Base-by-base conservation (phyloP, 53 echinoderm and acorn worm genomes). In the Apostichopus leukothele region DNA sequence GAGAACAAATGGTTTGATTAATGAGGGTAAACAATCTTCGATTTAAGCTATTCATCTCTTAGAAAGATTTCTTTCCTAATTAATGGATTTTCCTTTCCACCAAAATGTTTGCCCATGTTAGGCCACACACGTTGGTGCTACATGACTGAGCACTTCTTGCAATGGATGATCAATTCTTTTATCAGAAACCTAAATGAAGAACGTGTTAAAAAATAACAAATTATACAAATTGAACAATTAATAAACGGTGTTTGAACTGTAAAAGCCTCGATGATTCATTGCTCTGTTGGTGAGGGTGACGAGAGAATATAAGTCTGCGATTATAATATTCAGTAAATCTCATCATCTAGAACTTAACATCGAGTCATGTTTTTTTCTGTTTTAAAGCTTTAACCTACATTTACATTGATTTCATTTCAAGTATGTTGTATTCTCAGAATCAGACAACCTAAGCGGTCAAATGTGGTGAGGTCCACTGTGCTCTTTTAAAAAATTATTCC, bases 1-100 rank as follows among this genome's bases (percentile, higher is more conserved):
- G 16, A 52, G 79, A 79, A 53, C 79, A 79, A 79, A 51, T 79
- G 79, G 27, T 51, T 53, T 79, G 79, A 79, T 53, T 79, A 79
- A 79, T 79, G 79, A 54, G 21, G 53, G 79, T 79, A 20, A 53
- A 79, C 54, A 53, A 79, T 79, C 79, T 79, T 51, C 14, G 7
- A 19, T 52, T 79, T 52, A 79, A 51, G 51, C 54, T 52, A 79
- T 79, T 54, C 14, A 5, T 79, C 53, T 14, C 78, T 52, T 8
- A 52, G 54, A 79, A 79, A 79, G 13, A 53, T 71, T n/a, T 77
- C 52, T 52, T 79, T 79, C 79, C 54, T 53, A 54, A 54, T 79
- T 26, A 18, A 52, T 53, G 52, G 54, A 19, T 79, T 79, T 8
- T 79, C n/a, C 52, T 52, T 79, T 52, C 79, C 54, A 39, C 39